Evolutionary conservation across 2,888 invertebrate genomes (phyloP).

Genomic region (Tryphoninae sp.): DNA sequence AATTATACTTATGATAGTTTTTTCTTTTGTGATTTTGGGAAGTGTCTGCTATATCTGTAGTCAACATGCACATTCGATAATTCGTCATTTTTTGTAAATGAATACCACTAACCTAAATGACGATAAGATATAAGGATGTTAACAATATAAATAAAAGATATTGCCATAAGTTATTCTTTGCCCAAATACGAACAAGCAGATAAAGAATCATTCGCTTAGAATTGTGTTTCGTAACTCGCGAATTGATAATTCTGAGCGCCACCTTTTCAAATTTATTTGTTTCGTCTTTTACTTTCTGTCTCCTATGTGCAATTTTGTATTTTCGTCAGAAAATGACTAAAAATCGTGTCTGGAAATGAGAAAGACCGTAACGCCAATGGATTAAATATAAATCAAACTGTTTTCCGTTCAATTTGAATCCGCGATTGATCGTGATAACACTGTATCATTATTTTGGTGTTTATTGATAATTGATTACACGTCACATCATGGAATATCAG

Average conservation of each 20-base stretch:
- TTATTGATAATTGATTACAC: conserved; percentile 73
- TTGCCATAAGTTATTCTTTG: conserved; percentile 39
- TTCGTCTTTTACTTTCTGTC: too few relatives aligned
- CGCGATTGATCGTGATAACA: conserved; percentile 1
- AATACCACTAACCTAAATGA: conserved; percentile 60
- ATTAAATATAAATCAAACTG: not conserved
- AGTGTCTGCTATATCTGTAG: conserved; percentile 31
- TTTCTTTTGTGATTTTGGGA: conserved; percentile 1
- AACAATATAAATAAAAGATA: conserved; percentile 61
- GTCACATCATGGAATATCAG: conserved; percentile 72
- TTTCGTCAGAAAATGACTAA: too few relatives aligned
- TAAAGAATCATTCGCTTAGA: conserved; percentile 15
- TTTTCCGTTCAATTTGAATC: not conserved
- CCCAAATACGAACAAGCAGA: not conserved
- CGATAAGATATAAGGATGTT: conserved; percentile 58
- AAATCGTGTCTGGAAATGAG: conserved; percentile 31
- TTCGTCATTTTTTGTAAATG: conserved; percentile 67
- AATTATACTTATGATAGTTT: conserved; percentile 65
- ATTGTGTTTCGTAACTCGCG: conserved; percentile 17
- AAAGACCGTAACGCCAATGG: not conserved
- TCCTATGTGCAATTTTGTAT: not conserved
- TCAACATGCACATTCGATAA: conserved; percentile 68
- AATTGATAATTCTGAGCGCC: too few relatives aligned
- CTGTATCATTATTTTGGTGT: conserved; percentile 62
- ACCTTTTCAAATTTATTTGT: too few relatives aligned